Percentiles rank a stretch among this genome's conserved stretches.
These are phyloP conservation scores for Tipula helvola DNA, from an alignment of 2,888 invertebrate species.

Conservation along the genomic window DNA sequence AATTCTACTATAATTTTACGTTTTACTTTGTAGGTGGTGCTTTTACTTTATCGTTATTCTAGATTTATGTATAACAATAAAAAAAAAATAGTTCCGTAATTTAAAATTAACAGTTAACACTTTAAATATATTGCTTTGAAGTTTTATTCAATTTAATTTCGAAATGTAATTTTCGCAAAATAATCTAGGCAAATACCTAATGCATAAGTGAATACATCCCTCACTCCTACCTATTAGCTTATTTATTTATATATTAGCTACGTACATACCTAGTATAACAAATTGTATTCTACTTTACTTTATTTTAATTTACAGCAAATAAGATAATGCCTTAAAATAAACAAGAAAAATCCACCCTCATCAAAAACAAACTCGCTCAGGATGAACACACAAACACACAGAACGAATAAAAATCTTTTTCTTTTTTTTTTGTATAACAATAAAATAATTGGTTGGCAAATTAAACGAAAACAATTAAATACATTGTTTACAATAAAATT, in stretches of 20 bases:
- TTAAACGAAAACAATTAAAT: slow-evolving; percentile 4
- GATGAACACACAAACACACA: background rate
- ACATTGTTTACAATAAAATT: slow-evolving; percentile 4
- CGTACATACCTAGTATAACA: background rate
- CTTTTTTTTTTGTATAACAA: background rate
- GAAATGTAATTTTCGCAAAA: background rate
- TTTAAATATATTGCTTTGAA: background rate
- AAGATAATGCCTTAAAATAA: slow-evolving; percentile 4
- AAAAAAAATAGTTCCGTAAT: background rate
- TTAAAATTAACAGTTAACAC: background rate
- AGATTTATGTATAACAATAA: background rate
- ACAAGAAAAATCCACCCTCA: background rate
- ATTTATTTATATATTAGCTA: background rate
- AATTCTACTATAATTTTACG: too few species aligned
- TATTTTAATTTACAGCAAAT: slow-evolving; percentile 4
- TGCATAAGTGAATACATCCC: background rate
- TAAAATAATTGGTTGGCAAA: slow-evolving; percentile 4
- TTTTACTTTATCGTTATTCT: background rate
- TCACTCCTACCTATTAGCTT: background rate
- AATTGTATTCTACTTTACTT: background rate
- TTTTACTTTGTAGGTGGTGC: too few species aligned
- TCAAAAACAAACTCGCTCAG: background rate
- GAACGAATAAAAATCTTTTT: background rate
- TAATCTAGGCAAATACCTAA: background rate
- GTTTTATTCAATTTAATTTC: background rate